A percentile compares a stretch with the other conserved stretches of the same genome.
phyloP scores from a whole-genome alignment of 2,888 invertebrate species.

The Pandemis heparana region DNA sequence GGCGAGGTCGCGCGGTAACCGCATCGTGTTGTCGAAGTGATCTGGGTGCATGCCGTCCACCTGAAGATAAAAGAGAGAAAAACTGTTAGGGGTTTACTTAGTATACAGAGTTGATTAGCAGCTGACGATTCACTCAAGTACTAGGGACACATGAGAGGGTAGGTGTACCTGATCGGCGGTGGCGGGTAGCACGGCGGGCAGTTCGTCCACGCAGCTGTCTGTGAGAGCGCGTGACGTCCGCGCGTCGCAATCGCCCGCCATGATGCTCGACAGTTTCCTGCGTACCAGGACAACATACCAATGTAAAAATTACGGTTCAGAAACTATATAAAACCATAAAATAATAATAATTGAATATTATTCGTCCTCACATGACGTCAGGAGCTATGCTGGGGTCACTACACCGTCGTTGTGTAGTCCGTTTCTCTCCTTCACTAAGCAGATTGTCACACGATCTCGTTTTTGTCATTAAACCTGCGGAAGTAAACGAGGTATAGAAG shows the following conservation, averaged over 20 bases:
- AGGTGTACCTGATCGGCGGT: slow-evolving; percentile 45
- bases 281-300: not conserved
- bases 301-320: not conserved
- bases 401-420: slow-evolving; percentile 88
- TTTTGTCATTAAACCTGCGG: slow-evolving; percentile 89
- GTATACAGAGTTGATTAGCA: too few species aligned
- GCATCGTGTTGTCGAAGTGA: slow-evolving; percentile 65
- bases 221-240: slow-evolving; percentile 65
- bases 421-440: slow-evolving; percentile 87
- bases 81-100: not conserved
- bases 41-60: slow-evolving; percentile 74
- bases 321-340: not conserved
- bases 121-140: not conserved
- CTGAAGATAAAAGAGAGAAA: slow-evolving; percentile 48
- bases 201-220: slow-evolving; percentile 75
- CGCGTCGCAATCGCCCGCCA: slow-evolving; percentile 55
- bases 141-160: not conserved
- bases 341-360: not conserved
- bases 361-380: slow-evolving; percentile 86
- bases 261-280: slow-evolving; percentile 72
- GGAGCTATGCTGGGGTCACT: slow-evolving; percentile 94
- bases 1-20: slow-evolving; percentile 61
- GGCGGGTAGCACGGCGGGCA: slow-evolving; percentile 52
- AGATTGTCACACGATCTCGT: slow-evolving; percentile 95
- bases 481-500: slow-evolving; percentile 14